Percentiles rank a stretch among this genome's conserved stretches.
Evolutionary conservation across 2,888 invertebrate genomes (phyloP).

Genomic region (Drosophila ezoana): DNA sequence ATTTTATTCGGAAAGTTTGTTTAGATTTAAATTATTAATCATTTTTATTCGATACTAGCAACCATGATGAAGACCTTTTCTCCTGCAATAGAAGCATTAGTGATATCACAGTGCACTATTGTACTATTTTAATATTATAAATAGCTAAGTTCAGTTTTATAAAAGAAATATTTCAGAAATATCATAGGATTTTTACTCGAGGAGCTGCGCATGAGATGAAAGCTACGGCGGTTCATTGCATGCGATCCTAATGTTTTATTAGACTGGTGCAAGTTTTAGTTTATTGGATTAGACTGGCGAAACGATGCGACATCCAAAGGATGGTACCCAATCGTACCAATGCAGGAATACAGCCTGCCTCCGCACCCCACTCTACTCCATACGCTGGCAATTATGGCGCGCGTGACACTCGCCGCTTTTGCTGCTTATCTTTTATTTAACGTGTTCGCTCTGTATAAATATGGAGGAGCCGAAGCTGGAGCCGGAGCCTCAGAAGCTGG

Average conservation of each 20-base stretch:
- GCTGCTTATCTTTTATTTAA: slow-evolving; percentile 77
- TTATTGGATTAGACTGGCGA: slow-evolving; percentile 71
- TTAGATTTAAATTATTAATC: too few species aligned
- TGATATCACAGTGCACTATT: too few species aligned
- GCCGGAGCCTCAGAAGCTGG: slow-evolving; percentile 32
- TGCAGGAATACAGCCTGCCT: not conserved
- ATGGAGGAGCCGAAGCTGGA: slow-evolving; percentile 60
- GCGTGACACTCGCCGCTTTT: slow-evolving; percentile 71
- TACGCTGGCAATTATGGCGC: slow-evolving; percentile 57
- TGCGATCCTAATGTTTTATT: slow-evolving; percentile 12
- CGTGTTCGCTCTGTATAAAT: slow-evolving; percentile 78
- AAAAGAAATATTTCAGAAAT: not conserved
- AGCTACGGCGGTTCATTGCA: slow-evolving; percentile 13
- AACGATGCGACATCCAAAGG: slow-evolving; percentile 48
- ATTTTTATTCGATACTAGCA: too few species aligned
- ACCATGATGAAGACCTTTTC: too few species aligned
- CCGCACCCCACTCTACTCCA: not conserved
- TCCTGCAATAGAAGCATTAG: too few species aligned
- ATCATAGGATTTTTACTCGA: not conserved
- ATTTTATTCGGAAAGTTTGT: too few species aligned
- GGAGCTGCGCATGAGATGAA: slow-evolving; percentile 22
- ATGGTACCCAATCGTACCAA: slow-evolving; percentile 9
- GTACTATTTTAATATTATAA: too few species aligned
- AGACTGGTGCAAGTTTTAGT: slow-evolving; percentile 41
- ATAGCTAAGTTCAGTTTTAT: too few species aligned